Evolutionary conservation across 2,888 invertebrate genomes (phyloP).

Genomic region (Lycaena phlaeas): DNA sequence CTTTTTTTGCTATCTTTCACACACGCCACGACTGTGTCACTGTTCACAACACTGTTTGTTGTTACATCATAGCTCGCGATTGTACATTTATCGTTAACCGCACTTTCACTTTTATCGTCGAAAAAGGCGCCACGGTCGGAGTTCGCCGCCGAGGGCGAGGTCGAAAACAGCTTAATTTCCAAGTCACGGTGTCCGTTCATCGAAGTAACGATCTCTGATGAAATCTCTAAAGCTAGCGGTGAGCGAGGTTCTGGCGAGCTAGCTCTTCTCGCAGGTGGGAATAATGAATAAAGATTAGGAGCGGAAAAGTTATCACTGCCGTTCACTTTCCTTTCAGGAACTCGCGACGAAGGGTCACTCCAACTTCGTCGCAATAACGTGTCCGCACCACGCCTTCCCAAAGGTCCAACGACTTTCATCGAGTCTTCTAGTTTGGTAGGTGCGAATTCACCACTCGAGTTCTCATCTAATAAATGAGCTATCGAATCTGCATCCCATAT

Average conservation of each 20-base stretch:
- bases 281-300: slow-evolving; percentile 61
- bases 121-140: slow-evolving; percentile 62
- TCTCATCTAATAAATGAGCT: slow-evolving; percentile 60
- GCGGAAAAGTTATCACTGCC: slow-evolving; percentile 50
- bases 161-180: slow-evolving; percentile 84
- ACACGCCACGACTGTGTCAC: slow-evolving; percentile 46
- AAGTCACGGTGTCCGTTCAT: slow-evolving; percentile 83
- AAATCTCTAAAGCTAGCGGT: slow-evolving; percentile 76
- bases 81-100: slow-evolving; percentile 49
- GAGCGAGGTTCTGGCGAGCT: slow-evolving; percentile 58
- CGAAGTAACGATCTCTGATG: slow-evolving; percentile 84
- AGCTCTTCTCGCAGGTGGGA: slow-evolving; percentile 52
- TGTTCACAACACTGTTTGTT: slow-evolving; percentile 59
- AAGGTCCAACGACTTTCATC: slow-evolving; percentile 62
- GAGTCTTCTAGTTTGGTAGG: slow-evolving; percentile 66
- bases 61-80: slow-evolving; percentile 46
- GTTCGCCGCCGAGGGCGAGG: slow-evolving; percentile 67
- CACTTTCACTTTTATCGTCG: slow-evolving; percentile 68
- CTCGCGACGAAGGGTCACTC: slow-evolving; percentile 74
- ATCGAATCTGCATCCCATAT: slow-evolving; percentile 82
- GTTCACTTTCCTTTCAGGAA: slow-evolving; percentile 49
- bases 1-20: slow-evolving; percentile 46
- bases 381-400: slow-evolving; percentile 51
- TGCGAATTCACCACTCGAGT: slow-evolving; percentile 60
- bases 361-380: slow-evolving; percentile 73